Conservation (phyloP, 1,140 invertebrate species). For the Lepidostoma basale region DNA sequence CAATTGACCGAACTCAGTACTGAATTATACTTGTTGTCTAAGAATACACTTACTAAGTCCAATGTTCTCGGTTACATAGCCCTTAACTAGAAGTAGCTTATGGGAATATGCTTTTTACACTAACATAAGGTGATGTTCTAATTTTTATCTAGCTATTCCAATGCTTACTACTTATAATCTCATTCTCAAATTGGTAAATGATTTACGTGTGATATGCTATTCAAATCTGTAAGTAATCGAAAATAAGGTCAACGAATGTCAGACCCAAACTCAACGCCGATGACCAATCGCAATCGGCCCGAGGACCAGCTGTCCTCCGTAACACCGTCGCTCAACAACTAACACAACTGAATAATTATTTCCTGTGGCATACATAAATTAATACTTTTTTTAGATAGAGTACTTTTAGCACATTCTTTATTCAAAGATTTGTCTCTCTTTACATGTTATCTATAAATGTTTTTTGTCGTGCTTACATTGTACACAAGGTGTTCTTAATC, state of each 20-base stretch:
- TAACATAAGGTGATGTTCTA: constrained; percentile 41
- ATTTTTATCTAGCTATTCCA: constrained; percentile 46
- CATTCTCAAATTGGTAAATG: constrained; percentile 38
- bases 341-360: constrained; percentile 51
- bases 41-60: constrained; percentile 49
- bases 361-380: constrained; percentile 51
- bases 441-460: constrained; percentile 63
- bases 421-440: constrained; percentile 59
- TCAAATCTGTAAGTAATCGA: constrained; percentile 40
- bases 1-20: constrained; percentile 51
- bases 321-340: constrained; percentile 52
- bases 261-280: constrained; percentile 13
- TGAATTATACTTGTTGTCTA: constrained; percentile 48
- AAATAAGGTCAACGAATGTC: constrained; percentile 45
- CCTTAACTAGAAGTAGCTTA: constrained; percentile 34
- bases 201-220: constrained; percentile 45
- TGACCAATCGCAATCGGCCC: not conserved
- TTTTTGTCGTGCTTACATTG: constrained; percentile 61
- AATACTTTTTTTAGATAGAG: constrained; percentile 57
- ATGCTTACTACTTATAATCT: constrained; percentile 45
- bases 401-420: constrained; percentile 64
- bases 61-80: constrained; percentile 47
- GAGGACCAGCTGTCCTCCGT: constrained; percentile 50
- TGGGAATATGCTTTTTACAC: constrained; percentile 43
- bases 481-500: constrained; percentile 59